Evolutionary conservation across 2,113 vertebrate species (phyloP).

Genomic region (Mus pahari): DNA sequence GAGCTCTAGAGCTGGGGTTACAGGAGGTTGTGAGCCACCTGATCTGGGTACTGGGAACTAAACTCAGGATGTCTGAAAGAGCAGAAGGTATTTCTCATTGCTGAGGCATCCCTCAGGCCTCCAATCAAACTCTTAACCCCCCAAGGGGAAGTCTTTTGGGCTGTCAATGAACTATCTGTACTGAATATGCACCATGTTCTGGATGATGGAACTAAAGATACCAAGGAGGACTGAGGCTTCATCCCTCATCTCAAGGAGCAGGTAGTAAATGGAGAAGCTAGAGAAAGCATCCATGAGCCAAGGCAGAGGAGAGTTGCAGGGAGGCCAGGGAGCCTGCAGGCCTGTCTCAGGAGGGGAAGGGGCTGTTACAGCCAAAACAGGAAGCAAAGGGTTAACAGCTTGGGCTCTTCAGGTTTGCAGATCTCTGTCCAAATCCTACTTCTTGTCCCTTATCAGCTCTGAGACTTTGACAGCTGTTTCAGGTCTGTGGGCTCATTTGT

Average conservation of each 20-base stretch:
- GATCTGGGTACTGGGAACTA: neutral
- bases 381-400: neutral
- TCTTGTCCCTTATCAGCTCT: neutral
- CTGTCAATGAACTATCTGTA: neutral
- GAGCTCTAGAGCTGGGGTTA: neutral
- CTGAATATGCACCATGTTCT: neutral
- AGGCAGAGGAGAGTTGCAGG: neutral
- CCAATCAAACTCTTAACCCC: neutral
- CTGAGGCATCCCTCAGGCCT: neutral
- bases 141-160: neutral
- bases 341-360: neutral
- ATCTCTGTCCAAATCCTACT: neutral
- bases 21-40: neutral
- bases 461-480: neutral
- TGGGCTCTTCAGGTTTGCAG: neutral
- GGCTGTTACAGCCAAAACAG: neutral
- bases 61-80: neutral
- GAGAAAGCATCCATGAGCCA: too few relatives aligned
- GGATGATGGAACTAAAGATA: neutral
- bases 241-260: neutral
- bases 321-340: neutral
- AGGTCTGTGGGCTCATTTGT: neutral
- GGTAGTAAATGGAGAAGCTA: neutral
- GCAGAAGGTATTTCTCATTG: rapidly evolving
- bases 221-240: neutral